Evolutionary conservation across 1,140 invertebrate species (phyloP).

Genomic region (Acromyrmex charruanus): DNA sequence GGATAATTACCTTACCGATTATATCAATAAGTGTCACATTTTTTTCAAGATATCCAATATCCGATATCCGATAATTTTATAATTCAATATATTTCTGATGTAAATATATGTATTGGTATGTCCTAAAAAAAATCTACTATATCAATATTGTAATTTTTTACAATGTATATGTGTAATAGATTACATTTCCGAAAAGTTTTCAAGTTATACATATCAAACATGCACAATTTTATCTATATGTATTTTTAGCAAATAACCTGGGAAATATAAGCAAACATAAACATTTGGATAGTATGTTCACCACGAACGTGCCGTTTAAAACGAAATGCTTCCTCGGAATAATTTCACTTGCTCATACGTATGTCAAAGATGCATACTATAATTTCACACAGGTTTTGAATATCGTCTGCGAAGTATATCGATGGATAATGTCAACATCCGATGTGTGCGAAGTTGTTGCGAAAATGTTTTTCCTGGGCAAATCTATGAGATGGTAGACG

Average conservation of each 20-base stretch:
- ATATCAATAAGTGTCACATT: no score
- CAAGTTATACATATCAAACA: not conserved
- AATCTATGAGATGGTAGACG: slow-evolving; percentile 11
- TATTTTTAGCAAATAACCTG: slow-evolving; percentile 2
- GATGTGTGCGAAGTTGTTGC: slow-evolving; percentile 39
- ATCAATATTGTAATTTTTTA: no score
- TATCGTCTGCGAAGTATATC: slow-evolving; percentile 17
- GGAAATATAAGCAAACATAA: not conserved
- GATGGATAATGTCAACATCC: slow-evolving; percentile 45
- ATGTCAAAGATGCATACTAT: slow-evolving; percentile 1
- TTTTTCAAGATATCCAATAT: no score
- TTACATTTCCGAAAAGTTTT: not conserved
- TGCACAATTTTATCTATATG: not conserved
- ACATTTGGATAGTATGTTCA: not conserved
- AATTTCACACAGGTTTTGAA: slow-evolving; percentile 35
- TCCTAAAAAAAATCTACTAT: no score
- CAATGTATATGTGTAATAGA: not conserved
- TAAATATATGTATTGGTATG: no score
- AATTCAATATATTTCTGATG: no score
- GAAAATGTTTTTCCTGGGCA: slow-evolving; percentile 45
- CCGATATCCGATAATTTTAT: no score
- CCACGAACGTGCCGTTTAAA: not conserved
- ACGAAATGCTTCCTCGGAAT: not conserved
- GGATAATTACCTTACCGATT: no score
- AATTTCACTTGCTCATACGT: not conserved